Base-by-base conservation (phyloP, 2,113 vertebrate species). In the Pseudorasbora parva region DNA sequence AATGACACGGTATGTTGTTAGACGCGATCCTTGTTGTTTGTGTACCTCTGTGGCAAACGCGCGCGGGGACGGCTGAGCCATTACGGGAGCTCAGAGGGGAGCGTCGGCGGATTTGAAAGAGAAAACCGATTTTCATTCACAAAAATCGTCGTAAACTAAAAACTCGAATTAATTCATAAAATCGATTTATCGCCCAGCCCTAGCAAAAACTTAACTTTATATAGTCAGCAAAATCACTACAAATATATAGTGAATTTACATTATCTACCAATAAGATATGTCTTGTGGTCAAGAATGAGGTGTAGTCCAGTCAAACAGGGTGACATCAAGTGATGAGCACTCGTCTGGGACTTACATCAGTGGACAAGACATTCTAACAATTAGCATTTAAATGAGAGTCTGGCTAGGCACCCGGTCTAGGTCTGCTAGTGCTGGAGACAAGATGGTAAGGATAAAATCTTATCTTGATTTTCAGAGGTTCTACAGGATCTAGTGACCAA, bases 331-430 rank as follows among this genome's bases (percentile, higher is more conserved):
- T 43, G 71, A 33, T 81, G 84, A 84, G n/a, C 21, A 25, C 21
- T 60, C 8, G 27, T 71, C 11, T 64, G 33, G 54, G 17, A 37
- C 21, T 64, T 25, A 7, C 17, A 41, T 33, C 14, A 72, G 25
- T 8, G 21, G 21, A 33, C n/a, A 23, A 30, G 56, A 86, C 68
- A 23, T 64, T 77, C 30, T 10, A n/a, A 66, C 47, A 82, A 78
- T 85, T 82, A 82, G 21, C 83, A 87, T 74, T 49, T n/a, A 74
- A 87, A 85, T 71, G 37, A 85, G 37, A 1, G 9, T 84, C 66
- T 66, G 47, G 5, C 25, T 57, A 64, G 66, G 54, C 60, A 71
- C 86, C 74, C 27, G n/a, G n/a, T n/a, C n/a, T 3, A 62, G 47
- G 83, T 66, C 83, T 79, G 30, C 27, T 5, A 11, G 17, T 25